These are phyloP conservation scores for Momotus momota DNA, from an alignment of 2,797 vertebrate genomes.

Conservation along the genomic window DNA sequence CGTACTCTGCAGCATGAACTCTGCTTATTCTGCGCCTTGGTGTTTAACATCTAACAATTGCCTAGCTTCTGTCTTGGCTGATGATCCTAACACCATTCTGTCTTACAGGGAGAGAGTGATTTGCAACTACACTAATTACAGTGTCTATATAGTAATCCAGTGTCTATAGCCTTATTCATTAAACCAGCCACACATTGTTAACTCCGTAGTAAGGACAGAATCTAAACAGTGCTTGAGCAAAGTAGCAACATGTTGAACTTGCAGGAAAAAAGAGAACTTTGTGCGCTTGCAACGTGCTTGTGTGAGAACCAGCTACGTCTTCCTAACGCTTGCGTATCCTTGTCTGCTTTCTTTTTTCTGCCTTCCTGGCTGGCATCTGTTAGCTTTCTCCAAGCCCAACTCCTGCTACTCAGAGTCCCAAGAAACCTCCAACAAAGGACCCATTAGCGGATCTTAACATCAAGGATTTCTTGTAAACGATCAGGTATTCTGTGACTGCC, in stretches of 20 bases:
- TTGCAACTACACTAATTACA: neutral
- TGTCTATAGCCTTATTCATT: neutral
- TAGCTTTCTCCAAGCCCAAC: constrained; percentile 94
- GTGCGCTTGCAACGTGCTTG: constrained; percentile 23
- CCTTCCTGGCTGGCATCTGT: constrained; percentile 58
- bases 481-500: constrained; percentile 81
- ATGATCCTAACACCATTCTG: neutral
- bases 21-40: neutral
- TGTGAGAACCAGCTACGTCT: neutral
- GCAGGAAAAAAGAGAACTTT: neutral
- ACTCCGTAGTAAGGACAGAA: neutral
- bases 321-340: constrained; percentile 66
- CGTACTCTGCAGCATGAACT: neutral
- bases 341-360: constrained; percentile 72
- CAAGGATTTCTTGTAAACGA: constrained; percentile 99
- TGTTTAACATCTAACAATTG: neutral
- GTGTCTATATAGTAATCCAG: neutral
- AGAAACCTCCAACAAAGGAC: constrained; percentile 98
- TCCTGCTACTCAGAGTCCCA: constrained; percentile 91
- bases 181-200: neutral
- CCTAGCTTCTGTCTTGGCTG: neutral
- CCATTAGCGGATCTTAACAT: constrained; percentile 99
- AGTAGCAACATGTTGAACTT: neutral
- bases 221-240: constrained; percentile 9
- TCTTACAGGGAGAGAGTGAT: neutral